These are phyloP conservation scores for Stenotaenia linearis DNA, from an alignment of 2,888 invertebrate species.

Conservation along the genomic window DNA sequence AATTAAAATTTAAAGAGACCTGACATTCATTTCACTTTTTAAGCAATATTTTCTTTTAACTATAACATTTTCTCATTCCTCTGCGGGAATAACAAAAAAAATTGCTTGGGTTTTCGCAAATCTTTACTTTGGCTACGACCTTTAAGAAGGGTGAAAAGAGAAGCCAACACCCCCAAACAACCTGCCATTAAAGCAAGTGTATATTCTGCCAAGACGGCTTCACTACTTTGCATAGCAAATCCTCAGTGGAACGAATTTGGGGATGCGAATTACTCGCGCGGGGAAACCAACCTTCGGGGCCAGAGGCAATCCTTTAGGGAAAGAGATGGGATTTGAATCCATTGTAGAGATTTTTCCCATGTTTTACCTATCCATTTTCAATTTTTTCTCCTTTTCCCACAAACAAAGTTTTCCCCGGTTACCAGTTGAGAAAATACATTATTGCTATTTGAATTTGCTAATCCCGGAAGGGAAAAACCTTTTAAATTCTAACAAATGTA, in stretches of 20 bases:
- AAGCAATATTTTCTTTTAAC: neutral
- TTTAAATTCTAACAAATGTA: too few relatives aligned
- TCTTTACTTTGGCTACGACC: constrained; percentile 21
- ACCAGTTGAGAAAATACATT: neutral
- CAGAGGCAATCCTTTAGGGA: constrained; percentile 12
- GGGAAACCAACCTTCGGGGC: constrained; percentile 21
- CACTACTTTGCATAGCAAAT: constrained; percentile 26
- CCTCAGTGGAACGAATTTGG: constrained; percentile 20
- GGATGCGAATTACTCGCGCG: constrained; percentile 20
- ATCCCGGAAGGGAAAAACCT: neutral
- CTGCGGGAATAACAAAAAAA: neutral
- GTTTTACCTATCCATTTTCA: constrained; percentile 11
- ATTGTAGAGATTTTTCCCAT: constrained; percentile 13
- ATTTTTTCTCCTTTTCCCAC: neutral
- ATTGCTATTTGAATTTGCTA: neutral
- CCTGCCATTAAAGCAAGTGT: constrained; percentile 26
- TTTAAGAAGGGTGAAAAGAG: constrained; percentile 24
- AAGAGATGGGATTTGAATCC: constrained; percentile 20
- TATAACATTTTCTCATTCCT: neutral
- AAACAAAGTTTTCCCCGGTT: neutral
- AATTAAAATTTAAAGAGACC: too few relatives aligned
- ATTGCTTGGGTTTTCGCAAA: neutral
- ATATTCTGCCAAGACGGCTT: constrained; percentile 21
- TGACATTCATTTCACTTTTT: neutral
- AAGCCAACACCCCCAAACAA: constrained; percentile 24